Conservation (phyloP, 1,140 invertebrate genomes). For the Drosophila watanabei region DNA sequence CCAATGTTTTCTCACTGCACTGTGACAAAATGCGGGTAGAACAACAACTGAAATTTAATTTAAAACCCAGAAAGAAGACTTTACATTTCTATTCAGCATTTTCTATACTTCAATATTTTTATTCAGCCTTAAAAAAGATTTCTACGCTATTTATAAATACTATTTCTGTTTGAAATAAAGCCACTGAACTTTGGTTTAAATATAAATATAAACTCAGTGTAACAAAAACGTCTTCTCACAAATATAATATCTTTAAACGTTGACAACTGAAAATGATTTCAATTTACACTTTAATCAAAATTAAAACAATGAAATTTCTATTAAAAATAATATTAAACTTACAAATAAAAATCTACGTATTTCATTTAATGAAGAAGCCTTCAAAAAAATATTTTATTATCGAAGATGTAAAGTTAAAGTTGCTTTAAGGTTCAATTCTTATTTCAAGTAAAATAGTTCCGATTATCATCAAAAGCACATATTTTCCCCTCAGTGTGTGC, state of each 20-base stretch:
- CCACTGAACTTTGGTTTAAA: no score
- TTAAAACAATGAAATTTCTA: neutral
- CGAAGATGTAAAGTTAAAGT: neutral
- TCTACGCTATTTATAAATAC: neutral
- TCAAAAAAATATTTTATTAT: neutral
- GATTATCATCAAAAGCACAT: neutral
- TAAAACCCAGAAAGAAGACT: no score
- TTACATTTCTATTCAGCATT: neutral
- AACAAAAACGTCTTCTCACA: no score
- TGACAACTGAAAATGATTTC: neutral
- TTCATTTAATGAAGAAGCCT: neutral
- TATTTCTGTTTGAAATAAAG: neutral
- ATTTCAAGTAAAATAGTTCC: neutral
- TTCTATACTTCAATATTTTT: no score
- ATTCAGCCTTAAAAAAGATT: neutral
- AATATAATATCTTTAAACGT: no score
- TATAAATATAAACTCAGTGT: no score
- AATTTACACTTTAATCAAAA: neutral
- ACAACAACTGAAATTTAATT: neutral
- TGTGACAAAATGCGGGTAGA: neutral
- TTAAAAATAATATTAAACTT: no score
- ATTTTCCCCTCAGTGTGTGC: constrained; percentile 12
- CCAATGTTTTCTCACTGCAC: neutral
- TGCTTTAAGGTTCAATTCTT: neutral
- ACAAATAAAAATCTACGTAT: neutral